A percentile compares a stretch with the other conserved stretches of the same genome.
These are phyloP conservation scores for Acrocyrtus sp. DNA, from an alignment of 2,888 invertebrate genomes.

Conservation along the genomic window DNA sequence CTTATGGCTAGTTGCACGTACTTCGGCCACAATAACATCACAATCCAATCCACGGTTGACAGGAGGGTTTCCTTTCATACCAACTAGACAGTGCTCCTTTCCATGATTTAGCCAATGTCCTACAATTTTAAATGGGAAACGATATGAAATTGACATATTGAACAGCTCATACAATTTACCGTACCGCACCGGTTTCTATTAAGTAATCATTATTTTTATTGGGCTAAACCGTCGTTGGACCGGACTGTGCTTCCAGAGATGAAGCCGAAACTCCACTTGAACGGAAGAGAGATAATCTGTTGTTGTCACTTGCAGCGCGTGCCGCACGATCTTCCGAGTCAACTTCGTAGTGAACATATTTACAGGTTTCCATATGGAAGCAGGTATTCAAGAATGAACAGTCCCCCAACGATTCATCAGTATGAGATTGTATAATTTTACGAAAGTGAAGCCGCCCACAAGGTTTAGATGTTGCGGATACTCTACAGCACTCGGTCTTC, in stretches of 20 bases:
- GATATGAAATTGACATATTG: background rate
- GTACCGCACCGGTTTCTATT: no score
- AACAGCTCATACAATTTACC: no score
- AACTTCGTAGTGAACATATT: conserved; percentile 98
- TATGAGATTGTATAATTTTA: conserved; percentile 95
- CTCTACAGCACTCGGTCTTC: conserved; percentile 80
- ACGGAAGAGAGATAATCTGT: conserved; percentile 15
- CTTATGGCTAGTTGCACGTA: conserved; percentile 96
- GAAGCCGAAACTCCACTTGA: conserved; percentile 7
- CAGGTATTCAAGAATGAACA: conserved; percentile 98
- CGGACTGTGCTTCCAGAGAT: conserved; percentile 65
- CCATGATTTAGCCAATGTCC: conserved; percentile 99
- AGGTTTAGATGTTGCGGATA: conserved; percentile 69
- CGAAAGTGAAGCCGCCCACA: conserved; percentile 95
- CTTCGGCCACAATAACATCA: conserved; percentile 98
- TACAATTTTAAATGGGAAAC: conserved; percentile 20
- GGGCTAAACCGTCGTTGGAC: conserved; percentile 70
- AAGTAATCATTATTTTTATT: no score
- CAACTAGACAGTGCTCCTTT: conserved; percentile 96
- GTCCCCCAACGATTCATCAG: conserved; percentile 94
- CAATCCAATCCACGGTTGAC: conserved; percentile 94
- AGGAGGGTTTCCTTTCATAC: conserved; percentile 94
- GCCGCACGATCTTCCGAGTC: conserved; percentile 71
- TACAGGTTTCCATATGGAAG: conserved; percentile 99
- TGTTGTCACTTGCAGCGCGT: conserved; percentile 2